Percentiles rank a stretch among this genome's conserved stretches.
Conservation (phyloP, 1,140 invertebrate species). For the Pteromalus puparum region DNA sequence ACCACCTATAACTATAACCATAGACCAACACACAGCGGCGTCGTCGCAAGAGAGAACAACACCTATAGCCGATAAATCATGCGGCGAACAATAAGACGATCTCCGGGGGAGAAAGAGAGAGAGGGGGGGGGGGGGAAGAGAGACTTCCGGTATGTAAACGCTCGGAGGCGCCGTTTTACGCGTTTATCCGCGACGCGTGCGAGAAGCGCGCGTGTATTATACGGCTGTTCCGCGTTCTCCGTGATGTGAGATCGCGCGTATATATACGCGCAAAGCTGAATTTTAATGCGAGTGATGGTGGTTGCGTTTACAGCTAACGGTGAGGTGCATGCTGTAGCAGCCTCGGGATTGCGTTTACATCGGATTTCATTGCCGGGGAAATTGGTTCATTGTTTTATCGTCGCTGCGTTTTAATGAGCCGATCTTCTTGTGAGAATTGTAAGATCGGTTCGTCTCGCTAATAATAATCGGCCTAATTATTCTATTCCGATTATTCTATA, state of each 20-base stretch:
- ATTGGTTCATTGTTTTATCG: slow-evolving; percentile 4
- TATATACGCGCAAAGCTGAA: not conserved
- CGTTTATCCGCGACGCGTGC: not conserved
- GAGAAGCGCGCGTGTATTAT: slow-evolving; percentile 13
- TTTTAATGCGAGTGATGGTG: not conserved
- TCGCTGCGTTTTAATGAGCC: not conserved
- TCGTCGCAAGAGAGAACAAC: not conserved
- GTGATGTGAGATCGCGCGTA: not conserved
- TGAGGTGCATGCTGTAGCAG: not conserved
- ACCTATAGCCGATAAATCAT: slow-evolving; percentile 30
- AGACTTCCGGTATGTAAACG: slow-evolving; percentile 1
- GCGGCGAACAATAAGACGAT: slow-evolving; percentile 40
- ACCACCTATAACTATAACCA: not conserved
- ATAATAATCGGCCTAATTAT: too few species aligned
- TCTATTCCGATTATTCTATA: too few species aligned
- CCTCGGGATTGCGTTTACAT: not conserved
- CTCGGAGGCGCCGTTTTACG: slow-evolving; percentile 32
- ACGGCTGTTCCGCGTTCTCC: not conserved
- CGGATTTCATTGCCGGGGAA: not conserved
- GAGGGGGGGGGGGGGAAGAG: not conserved
- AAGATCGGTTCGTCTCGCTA: not conserved
- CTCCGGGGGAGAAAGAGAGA: not conserved
- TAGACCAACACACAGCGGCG: not conserved
- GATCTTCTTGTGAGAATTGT: not conserved
- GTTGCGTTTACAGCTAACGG: not conserved